Evolutionary conservation across 2,888 invertebrate species (phyloP), one percentile per base, ranked within the genome.

Genomic region (Ptychoptera albimana): DNA sequence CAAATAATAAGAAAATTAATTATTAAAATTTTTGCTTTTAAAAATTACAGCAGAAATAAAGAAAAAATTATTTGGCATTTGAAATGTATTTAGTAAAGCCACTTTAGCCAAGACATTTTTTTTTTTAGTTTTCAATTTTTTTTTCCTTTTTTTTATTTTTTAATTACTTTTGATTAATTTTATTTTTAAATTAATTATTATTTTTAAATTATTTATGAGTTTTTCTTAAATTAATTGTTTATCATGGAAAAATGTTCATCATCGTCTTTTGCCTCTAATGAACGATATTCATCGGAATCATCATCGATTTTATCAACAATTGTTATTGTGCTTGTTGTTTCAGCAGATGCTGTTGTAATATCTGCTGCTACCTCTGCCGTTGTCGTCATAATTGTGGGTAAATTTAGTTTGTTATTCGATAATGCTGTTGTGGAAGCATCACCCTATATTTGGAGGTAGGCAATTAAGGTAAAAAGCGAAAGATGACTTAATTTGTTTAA

Each of bases 211-310:
- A 29, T 11, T 13, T 7, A 5, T 34, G 23, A 30, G 15, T 31
- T 34, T 41, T 41, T 41, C 10, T 41, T 41, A 9, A 16, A 16
- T 29, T 34, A 8, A 29, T 31, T 40, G 39, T 40, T 40, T 40
- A 23, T 23, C 23, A 23, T 23, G 23, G 23, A 23, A 23, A 23
- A 23, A 23, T 23, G 23, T 51, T 61, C 59, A 40, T 51, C 53
- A 44, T 63, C 63, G 43, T 63, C 63, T 54, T 60, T 63, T 48
- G 57, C 57, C 51, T 65, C 66, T 48, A 65, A 57, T 40, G 65
- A 65, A 42, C 66, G 61, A 57, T 64, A 65, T 50, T 65, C 65
- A 55, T 66, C 65, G 5, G 65, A 65, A 53, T 65, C 66, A 47
- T 56, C 56, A 35, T 42, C 34, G 15, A 32, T 40, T 23, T 23